Percentiles rank a stretch among this genome's conserved stretches.
Evolutionary conservation across 92 coral and sea anemone species (phyloP).

Genomic region (Zoanthus sansibaricus): DNA sequence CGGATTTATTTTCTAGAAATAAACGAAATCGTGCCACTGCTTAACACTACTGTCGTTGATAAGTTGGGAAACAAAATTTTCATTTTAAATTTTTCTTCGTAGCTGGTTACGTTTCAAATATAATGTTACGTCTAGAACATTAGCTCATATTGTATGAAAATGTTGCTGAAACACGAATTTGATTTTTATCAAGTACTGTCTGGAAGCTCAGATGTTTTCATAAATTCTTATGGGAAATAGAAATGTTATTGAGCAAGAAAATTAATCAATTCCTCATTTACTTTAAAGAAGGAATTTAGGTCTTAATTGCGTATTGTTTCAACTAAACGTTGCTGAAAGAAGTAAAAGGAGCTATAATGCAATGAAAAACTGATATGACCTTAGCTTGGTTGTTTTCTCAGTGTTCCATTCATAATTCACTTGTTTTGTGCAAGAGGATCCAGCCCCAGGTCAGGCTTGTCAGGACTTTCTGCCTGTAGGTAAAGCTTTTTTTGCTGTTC

Average conservation of each 20-base stretch:
- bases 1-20: too few species aligned
- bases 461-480: neutral
- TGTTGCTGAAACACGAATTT: neutral
- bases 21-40: too few species aligned
- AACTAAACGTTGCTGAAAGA: constrained; percentile 19
- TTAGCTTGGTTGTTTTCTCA: constrained; percentile 14
- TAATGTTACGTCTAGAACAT: neutral
- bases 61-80: neutral
- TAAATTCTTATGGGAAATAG: neutral
- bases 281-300: neutral
- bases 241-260: neutral
- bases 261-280: neutral
- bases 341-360: neutral
- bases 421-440: neutral
- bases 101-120: neutral
- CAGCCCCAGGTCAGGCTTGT: neutral
- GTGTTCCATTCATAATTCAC: neutral
- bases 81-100: neutral
- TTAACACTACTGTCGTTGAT: neutral
- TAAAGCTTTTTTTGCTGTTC: neutral
- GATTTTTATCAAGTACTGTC: neutral
- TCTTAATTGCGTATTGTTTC: neutral
- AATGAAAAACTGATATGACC: constrained; percentile 21
- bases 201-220: neutral
- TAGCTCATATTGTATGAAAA: neutral